Evolutionary conservation across 2,113 vertebrate species (phyloP).

Genomic region (Sapayoa aenigma): DNA sequence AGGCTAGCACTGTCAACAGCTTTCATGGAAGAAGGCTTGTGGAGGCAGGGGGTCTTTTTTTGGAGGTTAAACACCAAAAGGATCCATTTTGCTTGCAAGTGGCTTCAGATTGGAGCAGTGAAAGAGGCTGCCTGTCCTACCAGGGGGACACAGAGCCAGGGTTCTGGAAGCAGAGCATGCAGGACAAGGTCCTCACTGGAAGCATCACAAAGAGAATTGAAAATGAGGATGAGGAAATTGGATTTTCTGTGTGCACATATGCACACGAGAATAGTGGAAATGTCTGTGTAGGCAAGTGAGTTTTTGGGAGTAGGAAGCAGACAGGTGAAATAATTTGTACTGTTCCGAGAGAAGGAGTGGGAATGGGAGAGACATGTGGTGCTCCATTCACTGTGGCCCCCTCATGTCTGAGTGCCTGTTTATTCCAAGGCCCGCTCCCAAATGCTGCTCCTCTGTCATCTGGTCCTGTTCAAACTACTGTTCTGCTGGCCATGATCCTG

Average conservation of each 20-base stretch:
- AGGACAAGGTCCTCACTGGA: accelerated
- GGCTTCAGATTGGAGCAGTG: background rate
- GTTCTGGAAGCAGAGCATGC: background rate
- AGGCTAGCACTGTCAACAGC: background rate
- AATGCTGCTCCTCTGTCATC: background rate
- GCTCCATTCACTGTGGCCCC: background rate
- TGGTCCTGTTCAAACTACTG: background rate
- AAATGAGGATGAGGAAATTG: background rate
- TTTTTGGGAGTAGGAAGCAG: background rate
- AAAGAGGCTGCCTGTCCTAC: background rate
- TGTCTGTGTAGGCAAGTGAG: background rate
- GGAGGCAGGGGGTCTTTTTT: background rate
- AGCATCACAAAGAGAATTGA: background rate
- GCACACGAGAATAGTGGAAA: background rate
- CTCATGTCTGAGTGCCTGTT: background rate
- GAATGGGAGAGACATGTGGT: background rate
- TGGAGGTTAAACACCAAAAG: background rate
- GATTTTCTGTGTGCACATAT: background rate
- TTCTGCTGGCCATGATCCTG: background rate
- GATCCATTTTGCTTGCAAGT: background rate
- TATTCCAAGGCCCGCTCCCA: background rate
- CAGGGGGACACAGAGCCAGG: background rate
- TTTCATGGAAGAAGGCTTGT: background rate
- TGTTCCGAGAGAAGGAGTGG: background rate
- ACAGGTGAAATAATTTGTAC: background rate